phyloP scores from a whole-genome alignment of 1,140 invertebrate species.

The Tetramorium simillimum region DNA sequence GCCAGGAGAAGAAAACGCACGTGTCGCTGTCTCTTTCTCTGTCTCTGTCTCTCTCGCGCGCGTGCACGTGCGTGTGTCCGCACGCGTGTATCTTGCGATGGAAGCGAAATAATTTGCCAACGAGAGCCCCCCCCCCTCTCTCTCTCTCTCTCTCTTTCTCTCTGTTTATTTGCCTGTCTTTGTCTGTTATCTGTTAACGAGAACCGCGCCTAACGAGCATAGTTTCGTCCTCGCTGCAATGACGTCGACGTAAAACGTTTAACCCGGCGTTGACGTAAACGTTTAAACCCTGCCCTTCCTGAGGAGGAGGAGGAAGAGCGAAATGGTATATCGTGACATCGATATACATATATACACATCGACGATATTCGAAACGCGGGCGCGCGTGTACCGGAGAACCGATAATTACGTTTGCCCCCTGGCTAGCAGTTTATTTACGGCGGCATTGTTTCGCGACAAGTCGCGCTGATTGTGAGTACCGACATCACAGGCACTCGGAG shows the following conservation, averaged over 20 bases:
- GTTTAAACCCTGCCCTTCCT: slow-evolving; percentile 6
- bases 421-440: slow-evolving; percentile 34
- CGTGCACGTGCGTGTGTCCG: not conserved
- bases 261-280: slow-evolving; percentile 39
- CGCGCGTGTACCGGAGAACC: slow-evolving; percentile 20
- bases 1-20: not conserved
- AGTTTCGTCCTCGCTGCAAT: not conserved
- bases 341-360: not conserved
- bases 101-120: slow-evolving; percentile 5
- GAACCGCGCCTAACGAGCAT: not conserved
- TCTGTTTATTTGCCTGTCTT: not conserved
- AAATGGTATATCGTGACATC: slow-evolving; percentile 16
- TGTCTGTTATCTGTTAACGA: no score
- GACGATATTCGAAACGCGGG: slow-evolving; percentile 16
- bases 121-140: not conserved
- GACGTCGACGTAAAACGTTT: slow-evolving; percentile 24
- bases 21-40: no score
- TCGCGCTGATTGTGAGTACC: slow-evolving; percentile 8
- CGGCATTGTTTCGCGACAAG: slow-evolving; percentile 32
- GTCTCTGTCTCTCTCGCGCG: no score
- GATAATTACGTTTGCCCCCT: slow-evolving; percentile 47
- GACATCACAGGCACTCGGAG: not conserved
- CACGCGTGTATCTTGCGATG: not conserved
- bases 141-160: not conserved
- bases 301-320: not conserved